A percentile compares a stretch with the other conserved stretches of the same genome.
These are phyloP conservation scores for Melieria crassipennis DNA, from an alignment of 2,888 invertebrate genomes.

Conservation along the genomic window DNA sequence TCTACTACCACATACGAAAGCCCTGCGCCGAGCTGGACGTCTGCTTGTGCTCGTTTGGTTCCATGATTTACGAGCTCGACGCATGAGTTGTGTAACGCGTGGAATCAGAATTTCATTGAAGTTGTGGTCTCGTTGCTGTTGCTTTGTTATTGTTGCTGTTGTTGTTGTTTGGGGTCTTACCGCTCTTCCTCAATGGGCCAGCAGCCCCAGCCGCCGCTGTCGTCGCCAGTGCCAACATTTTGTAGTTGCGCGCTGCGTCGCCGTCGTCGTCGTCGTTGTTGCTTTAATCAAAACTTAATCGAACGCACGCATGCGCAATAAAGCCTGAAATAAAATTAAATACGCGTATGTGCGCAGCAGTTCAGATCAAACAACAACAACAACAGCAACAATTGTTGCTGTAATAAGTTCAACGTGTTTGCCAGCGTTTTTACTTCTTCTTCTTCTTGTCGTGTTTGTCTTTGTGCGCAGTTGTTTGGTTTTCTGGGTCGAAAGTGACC, in stretches of 20 bases:
- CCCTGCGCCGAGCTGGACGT: not conserved
- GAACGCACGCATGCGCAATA: slow-evolving; percentile 62
- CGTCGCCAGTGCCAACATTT: not conserved
- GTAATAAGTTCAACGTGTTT: too few species aligned
- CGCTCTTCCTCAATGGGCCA: too few species aligned
- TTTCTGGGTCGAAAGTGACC: slow-evolving; percentile 44
- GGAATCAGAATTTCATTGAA: slow-evolving; percentile 35
- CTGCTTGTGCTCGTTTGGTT: slow-evolving; percentile 48
- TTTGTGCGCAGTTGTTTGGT: slow-evolving; percentile 22
- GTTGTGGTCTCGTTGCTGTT: slow-evolving; percentile 25
- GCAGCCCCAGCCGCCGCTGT: too few species aligned
- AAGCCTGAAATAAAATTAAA: slow-evolving; percentile 45
- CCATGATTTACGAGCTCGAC: slow-evolving; percentile 61
- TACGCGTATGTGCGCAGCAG: not conserved
- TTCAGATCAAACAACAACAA: slow-evolving; percentile 37
- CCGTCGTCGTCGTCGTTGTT: slow-evolving; percentile 45
- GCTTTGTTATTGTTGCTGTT: not conserved
- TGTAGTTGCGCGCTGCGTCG: not conserved
- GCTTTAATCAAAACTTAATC: slow-evolving; percentile 61
- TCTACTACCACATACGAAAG: not conserved
- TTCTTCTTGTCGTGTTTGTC: slow-evolving; percentile 1
- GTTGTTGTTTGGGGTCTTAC: too few species aligned
- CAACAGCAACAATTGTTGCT: slow-evolving; percentile 26
- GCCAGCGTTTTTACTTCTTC: not conserved
- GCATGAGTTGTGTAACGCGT: slow-evolving; percentile 58